Conservation (phyloP, 1,140 invertebrate genomes). For the Atta texana region DNA sequence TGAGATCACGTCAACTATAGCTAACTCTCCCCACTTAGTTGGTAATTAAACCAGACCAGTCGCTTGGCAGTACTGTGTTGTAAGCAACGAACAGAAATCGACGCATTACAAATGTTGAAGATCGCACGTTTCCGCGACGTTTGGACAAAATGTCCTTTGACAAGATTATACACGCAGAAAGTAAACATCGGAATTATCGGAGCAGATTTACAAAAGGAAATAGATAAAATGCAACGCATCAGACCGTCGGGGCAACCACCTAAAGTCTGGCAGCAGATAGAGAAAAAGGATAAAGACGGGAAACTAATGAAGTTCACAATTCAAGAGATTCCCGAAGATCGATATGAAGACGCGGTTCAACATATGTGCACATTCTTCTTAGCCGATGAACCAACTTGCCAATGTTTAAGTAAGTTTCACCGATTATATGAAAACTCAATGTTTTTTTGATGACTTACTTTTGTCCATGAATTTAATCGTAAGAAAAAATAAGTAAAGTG, state of each 20-base stretch:
- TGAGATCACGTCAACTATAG: too few relatives aligned
- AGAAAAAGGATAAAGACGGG: constrained; percentile 20
- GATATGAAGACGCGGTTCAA: constrained; percentile 78
- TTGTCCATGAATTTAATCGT: background rate
- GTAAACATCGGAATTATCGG: background rate
- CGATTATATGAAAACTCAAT: background rate
- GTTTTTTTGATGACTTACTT: background rate
- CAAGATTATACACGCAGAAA: background rate
- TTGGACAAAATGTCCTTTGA: background rate
- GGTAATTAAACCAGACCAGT: background rate
- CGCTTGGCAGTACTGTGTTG: background rate
- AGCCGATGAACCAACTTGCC: constrained; percentile 77
- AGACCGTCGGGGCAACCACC: constrained; percentile 71
- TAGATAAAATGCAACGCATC: background rate
- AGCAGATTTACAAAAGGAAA: background rate
- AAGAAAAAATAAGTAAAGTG: background rate
- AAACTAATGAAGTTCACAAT: constrained; percentile 74
- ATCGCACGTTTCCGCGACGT: background rate
- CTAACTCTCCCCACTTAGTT: too few relatives aligned
- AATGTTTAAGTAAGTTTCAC: constrained; percentile 72
- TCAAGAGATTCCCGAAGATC: constrained; percentile 81
- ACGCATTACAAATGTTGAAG: background rate
- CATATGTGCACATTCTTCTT: constrained; percentile 79
- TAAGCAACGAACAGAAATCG: background rate
- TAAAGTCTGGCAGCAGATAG: constrained; percentile 66